Percentiles rank a stretch among this genome's conserved stretches.
Conservation (phyloP, 2,888 invertebrate genomes). For the Lepidonotus clava region DNA sequence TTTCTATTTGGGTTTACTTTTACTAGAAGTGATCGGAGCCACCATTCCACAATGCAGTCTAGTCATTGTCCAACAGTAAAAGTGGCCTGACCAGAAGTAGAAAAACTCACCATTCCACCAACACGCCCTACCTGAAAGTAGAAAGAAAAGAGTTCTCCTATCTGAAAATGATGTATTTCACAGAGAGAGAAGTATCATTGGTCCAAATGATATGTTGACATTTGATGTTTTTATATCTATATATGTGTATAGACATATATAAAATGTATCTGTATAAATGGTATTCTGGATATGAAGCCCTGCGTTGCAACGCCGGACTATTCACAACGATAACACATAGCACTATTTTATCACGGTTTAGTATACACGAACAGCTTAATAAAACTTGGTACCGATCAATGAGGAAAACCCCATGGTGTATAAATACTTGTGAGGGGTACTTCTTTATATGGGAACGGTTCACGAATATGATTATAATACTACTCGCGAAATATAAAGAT, state of each 20-base stretch:
- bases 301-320: not conserved
- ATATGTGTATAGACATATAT: not conserved
- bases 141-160: not conserved
- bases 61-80: not conserved
- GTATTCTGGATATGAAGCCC: not conserved
- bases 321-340: not conserved
- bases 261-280: not conserved
- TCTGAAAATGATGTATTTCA: not conserved
- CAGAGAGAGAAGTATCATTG: no score
- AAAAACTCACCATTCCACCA: not conserved
- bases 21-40: no score
- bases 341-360: conserved; percentile 24
- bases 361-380: no score
- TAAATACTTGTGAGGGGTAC: no score
- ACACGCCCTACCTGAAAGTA: not conserved
- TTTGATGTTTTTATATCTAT: not conserved
- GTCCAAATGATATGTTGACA: not conserved
- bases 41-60: conserved; percentile 3
- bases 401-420: no score
- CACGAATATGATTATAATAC: not conserved
- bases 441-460: no score
- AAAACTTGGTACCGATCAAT: no score
- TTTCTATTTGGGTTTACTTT: no score
- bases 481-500: not conserved
- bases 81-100: not conserved